A percentile compares a stretch with the other conserved stretches of the same genome.
These are phyloP conservation scores for Maccullochella peelii DNA, from an alignment of 2,113 vertebrate genomes.

Conservation along the genomic window DNA sequence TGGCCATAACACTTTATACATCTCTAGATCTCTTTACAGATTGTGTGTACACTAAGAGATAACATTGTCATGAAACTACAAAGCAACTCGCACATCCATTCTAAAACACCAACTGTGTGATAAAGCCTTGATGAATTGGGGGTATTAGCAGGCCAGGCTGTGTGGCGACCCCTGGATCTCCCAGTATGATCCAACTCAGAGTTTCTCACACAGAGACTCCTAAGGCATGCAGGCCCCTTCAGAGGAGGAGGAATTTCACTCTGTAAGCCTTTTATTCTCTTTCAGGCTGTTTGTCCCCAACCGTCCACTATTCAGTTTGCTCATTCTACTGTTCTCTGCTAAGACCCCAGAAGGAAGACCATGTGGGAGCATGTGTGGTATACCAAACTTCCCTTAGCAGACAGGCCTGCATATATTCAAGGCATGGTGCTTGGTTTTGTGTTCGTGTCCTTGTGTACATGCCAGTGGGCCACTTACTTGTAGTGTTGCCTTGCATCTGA, in stretches of 20 bases:
- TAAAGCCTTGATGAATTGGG: conserved; percentile 40
- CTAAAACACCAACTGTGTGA: conserved; percentile 34
- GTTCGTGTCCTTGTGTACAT: conserved; percentile 16
- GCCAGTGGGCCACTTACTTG: conserved; percentile 89
- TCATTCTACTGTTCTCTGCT: conserved; percentile 65
- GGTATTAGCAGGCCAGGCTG: conserved; percentile 30
- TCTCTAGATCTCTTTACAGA: conserved; percentile 15
- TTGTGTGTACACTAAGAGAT: conserved; percentile 24
- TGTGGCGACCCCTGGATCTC: conserved; percentile 51
- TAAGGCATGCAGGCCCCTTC: conserved; percentile 71
- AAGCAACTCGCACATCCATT: neutral
- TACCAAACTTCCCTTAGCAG: conserved; percentile 25
- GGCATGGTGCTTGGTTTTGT: conserved; percentile 3
- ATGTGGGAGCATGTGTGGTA: conserved; percentile 33
- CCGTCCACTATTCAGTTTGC: conserved; percentile 72
- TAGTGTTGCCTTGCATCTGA: conserved; percentile 99
- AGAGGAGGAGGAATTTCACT: conserved; percentile 61
- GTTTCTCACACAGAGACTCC: conserved; percentile 70
- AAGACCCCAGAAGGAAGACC: conserved; percentile 47
- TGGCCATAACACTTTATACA: conserved; percentile 6
- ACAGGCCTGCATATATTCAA: conserved; percentile 29
- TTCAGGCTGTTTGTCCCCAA: conserved; percentile 66
- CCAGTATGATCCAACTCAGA: conserved; percentile 64
- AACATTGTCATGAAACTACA: conserved; percentile 41
- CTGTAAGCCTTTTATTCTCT: conserved; percentile 75